Evolutionary conservation across 2,888 invertebrate species (phyloP), one percentile per base, ranked within the genome.

Genomic region (Stenichneumon culpator): DNA sequence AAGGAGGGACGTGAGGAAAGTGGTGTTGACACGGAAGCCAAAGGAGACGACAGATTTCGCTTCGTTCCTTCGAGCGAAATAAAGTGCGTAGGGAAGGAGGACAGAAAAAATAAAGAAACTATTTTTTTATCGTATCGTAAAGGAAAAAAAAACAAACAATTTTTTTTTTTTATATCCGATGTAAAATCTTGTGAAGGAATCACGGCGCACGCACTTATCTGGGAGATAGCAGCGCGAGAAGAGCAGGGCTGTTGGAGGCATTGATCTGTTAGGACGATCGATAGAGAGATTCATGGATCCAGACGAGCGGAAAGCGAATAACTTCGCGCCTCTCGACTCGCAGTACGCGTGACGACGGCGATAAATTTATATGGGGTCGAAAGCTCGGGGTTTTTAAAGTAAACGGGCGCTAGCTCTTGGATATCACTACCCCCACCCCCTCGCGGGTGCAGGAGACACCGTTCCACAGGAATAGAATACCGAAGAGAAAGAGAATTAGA

Each of bases 321-420:
- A 67, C 65, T 77, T 54, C 36, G 67, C 65, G 52, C 52, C 36
- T 67, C 67, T 52, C 19, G 52, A 16, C 65, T 77, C 67, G 67
- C 67, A 36, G 52, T 54, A 54, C 77, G 54, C 67, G 70, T 52
- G 74, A 79, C 22, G 67, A 74, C 47, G 19, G 65, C 57, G 50
- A 85, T 82, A 82, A 82, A 78, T 84, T 78, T 74, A 54, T 74
- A 79, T 52, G 67, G 81, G 60, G 52, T 74, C 47, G 60, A 63
- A 60, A 11, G 77, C 39, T 47, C 60, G 32, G 50, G 77, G 50
- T 54, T 68, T 81, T 57, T 70, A 79, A 74, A 74, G 78, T 67
- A 54, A 84, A 81, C 84, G 84, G 57, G 68, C 63, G 68, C 52
- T 52, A 32, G 32, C 14, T 44, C 47, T 57, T 32, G 50, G 52